phyloP scores from a whole-genome alignment of 2,797 vertebrate genomes.

The Micropoecilia bifurca region DNA sequence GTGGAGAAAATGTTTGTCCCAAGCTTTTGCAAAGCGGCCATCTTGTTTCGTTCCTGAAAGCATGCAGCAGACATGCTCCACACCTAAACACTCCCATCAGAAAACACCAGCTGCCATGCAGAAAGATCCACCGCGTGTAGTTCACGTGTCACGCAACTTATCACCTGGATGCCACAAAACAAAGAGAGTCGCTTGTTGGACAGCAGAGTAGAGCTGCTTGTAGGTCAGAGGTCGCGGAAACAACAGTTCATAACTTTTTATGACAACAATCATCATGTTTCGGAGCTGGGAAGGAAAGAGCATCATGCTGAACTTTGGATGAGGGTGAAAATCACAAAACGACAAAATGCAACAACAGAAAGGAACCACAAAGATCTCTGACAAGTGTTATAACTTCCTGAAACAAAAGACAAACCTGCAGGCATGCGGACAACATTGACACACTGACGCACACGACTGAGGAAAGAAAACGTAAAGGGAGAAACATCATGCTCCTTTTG shows the following conservation, averaged over 20 bases:
- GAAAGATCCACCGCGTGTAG: slow-evolving; percentile 22
- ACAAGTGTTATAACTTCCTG: slow-evolving; percentile 64
- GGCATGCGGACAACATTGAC: slow-evolving; percentile 66
- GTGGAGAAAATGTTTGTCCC: slow-evolving; percentile 12
- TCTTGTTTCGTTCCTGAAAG: slow-evolving; percentile 40
- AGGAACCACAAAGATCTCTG: slow-evolving; percentile 28
- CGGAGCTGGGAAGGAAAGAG: slow-evolving; percentile 37
- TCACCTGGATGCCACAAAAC: slow-evolving; percentile 23
- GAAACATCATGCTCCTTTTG: slow-evolving; percentile 78
- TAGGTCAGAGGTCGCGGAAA: slow-evolving; percentile 50
- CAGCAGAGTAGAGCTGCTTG: slow-evolving; percentile 11
- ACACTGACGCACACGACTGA: slow-evolving; percentile 35
- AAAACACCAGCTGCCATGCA: slow-evolving; percentile 46
- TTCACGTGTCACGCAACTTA: slow-evolving; percentile 28
- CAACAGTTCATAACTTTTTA: slow-evolving; percentile 28
- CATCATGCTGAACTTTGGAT: slow-evolving; percentile 60
- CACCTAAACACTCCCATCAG: slow-evolving; percentile 12
- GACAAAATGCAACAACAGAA: slow-evolving; percentile 26
- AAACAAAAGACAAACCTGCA: slow-evolving; percentile 31
- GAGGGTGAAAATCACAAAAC: slow-evolving; percentile 30
- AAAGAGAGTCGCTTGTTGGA: slow-evolving; percentile 41
- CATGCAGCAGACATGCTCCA: slow-evolving; percentile 62
- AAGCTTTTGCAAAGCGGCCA: slow-evolving; percentile 42
- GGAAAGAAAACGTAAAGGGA: slow-evolving; percentile 4
- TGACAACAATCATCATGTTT: slow-evolving; percentile 14